Evolutionary conservation across 1,140 invertebrate genomes (phyloP).

Genomic region (Tetraneura akinire): DNA sequence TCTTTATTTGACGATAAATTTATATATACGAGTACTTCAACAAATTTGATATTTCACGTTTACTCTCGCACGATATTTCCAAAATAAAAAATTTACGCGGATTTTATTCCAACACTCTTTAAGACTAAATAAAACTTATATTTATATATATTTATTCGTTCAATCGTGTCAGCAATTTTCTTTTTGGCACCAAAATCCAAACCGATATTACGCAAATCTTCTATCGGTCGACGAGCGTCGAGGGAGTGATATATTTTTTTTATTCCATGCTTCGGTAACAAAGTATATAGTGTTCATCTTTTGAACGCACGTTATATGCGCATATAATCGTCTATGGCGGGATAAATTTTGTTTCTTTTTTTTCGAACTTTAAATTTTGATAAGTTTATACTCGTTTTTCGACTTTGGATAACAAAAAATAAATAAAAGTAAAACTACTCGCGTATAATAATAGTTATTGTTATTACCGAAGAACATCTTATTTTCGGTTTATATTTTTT

Average conservation of each 20-base stretch:
- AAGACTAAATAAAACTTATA: not conserved
- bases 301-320: conserved; percentile 5
- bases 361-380: not conserved
- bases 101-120: not conserved
- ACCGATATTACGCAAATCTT: conserved; percentile 21
- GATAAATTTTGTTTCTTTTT: not conserved
- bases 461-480: not conserved
- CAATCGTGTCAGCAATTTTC: not conserved
- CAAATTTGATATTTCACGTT: too few species aligned
- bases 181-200: conserved; percentile 11
- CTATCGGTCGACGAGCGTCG: not conserved
- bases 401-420: not conserved
- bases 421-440: not conserved
- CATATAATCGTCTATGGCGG: not conserved
- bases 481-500: too few species aligned
- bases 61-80: too few species aligned
- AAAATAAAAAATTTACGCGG: not conserved
- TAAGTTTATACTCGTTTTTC: not conserved
- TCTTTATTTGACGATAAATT: too few species aligned
- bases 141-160: not conserved
- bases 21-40: too few species aligned
- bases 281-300: conserved; percentile 6
- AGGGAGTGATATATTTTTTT: conserved; percentile 19
- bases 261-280: not conserved
- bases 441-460: too few species aligned